Base-by-base conservation (phyloP, 2,113 vertebrate genomes). In the Aplodontia rufa region DNA sequence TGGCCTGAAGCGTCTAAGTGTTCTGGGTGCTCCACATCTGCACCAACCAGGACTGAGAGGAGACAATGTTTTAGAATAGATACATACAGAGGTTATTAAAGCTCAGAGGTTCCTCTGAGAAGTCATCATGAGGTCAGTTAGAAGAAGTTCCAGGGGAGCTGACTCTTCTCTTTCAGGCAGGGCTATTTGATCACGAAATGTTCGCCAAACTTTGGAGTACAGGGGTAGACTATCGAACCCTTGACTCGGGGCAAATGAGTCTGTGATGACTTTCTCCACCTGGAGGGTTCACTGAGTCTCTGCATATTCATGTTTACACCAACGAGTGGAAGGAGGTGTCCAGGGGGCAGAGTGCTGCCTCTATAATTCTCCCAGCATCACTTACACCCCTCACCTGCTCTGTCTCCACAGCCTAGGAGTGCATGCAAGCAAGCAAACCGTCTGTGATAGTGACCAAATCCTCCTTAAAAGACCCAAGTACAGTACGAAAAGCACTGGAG, bases 401-500 rank as follows among this genome's bases (percentile, higher is more conserved):
- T 8, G 8, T 0, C n/a, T 30, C 1, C 20, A 9, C 0, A 0
- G 13, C 49, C 45, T 14, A 37, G 20, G 71, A 32, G 11, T 47
- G 30, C 32, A 74, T 20, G 40, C 32, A 55, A 82, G 45, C 24
- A 37, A 35, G 26, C 55, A n/a, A 20, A 60, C 26, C 3, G 9
- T 45, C 32, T n/a, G 8, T 16, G 8, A 6, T 9, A 20, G 2
- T 11, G 45, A 87, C 40, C 1, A 64, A 62, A 35, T 28, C 28
- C 49, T 69, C n/a, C 20, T 55, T 37, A 3, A 3, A 13, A 0
- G 12, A 19, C 32, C 72, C 55, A 28, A 1, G 32, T 74, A 64
- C 37, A 26, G 26, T 45, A 22, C 2, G 19, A 7, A 85, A 96
- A 60, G 60, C 30, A 3, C 13, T 28, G 3, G n/a, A 84, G 87